These are phyloP conservation scores for Tinea pellionella DNA, from an alignment of 2,888 invertebrate species.

Conservation along the genomic window DNA sequence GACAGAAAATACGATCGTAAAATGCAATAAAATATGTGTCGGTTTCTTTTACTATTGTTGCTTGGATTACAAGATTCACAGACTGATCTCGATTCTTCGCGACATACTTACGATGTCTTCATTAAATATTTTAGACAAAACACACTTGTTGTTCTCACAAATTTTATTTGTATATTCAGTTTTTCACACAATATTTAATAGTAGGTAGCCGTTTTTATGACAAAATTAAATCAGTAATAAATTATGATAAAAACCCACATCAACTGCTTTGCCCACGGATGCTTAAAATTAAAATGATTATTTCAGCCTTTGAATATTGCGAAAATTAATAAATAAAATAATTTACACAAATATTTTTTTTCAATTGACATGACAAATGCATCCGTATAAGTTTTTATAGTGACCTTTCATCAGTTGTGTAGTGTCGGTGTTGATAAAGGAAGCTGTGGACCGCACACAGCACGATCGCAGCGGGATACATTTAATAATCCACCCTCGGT, in stretches of 20 bases:
- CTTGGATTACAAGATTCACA: neutral
- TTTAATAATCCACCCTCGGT: slow-evolving; percentile 45
- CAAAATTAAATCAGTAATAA: too few relatives aligned
- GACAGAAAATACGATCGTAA: neutral
- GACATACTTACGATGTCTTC: neutral
- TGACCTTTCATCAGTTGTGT: neutral
- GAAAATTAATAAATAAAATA: too few relatives aligned
- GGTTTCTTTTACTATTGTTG: neutral
- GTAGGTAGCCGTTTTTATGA: too few relatives aligned
- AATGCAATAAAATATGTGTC: neutral
- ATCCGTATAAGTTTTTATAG: neutral
- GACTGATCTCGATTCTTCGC: neutral
- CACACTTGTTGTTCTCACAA: too few relatives aligned
- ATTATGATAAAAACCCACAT: too few relatives aligned
- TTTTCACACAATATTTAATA: too few relatives aligned
- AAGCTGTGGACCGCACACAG: slow-evolving; percentile 18
- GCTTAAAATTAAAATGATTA: too few relatives aligned
- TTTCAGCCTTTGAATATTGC: too few relatives aligned
- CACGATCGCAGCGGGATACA: slow-evolving; percentile 43
- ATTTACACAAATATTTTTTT: too few relatives aligned
- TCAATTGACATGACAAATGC: neutral
- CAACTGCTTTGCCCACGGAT: too few relatives aligned
- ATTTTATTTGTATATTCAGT: too few relatives aligned
- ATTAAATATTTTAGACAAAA: too few relatives aligned
- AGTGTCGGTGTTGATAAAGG: slow-evolving; percentile 16